Conservation (phyloP, 2,797 vertebrate species). For the Agapornis canus region DNA sequence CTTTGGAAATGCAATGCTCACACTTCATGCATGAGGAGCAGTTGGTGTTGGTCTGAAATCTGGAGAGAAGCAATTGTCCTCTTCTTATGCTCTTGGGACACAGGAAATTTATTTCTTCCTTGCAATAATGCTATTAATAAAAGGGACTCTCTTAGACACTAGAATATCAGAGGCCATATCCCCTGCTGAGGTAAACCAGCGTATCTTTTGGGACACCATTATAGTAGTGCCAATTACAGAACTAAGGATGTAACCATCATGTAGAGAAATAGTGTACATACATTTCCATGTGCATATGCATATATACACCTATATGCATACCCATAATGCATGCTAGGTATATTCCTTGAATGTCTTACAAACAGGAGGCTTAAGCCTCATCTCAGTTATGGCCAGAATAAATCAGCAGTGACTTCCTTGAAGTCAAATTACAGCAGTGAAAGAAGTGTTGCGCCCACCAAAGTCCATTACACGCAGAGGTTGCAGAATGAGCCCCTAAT, state of each 20-base stretch:
- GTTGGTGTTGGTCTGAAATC: not conserved
- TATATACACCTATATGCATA: not conserved
- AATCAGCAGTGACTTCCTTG: not conserved
- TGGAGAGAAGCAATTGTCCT: not conserved
- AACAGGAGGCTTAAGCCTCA: not conserved
- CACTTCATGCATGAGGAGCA: not conserved
- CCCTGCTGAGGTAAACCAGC: not conserved
- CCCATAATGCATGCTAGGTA: not conserved
- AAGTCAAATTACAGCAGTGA: not conserved
- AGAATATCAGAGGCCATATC: not conserved
- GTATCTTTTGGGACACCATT: not conserved
- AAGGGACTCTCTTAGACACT: not conserved
- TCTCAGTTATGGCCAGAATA: not conserved
- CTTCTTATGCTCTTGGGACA: not conserved
- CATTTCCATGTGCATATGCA: accelerated
- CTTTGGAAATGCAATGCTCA: not conserved
- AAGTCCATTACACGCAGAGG: not conserved
- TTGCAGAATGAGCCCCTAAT: not conserved
- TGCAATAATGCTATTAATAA: not conserved
- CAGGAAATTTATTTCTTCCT: not conserved
- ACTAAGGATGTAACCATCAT: not conserved
- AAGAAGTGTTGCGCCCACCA: not conserved
- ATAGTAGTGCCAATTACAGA: not conserved
- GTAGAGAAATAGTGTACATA: not conserved
- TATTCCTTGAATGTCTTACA: not conserved